phyloP scores from a whole-genome alignment of 2,888 invertebrate genomes.

The Euproctis similis region DNA sequence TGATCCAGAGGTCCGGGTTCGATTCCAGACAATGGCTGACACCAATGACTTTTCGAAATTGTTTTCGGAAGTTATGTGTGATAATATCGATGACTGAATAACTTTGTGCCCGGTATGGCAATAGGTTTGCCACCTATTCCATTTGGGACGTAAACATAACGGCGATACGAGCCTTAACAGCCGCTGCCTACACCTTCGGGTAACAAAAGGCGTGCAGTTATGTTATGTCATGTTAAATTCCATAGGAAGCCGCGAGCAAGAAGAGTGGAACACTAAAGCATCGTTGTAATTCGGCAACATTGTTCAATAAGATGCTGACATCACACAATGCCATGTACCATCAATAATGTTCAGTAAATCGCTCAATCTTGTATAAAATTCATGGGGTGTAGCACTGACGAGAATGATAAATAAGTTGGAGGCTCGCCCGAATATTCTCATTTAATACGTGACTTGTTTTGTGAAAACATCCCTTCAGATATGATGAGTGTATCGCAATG shows the following conservation, averaged over 20 bases:
- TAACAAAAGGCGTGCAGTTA: no score
- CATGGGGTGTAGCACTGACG: slow-evolving; percentile 70
- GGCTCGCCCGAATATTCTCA: slow-evolving; percentile 74
- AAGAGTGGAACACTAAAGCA: slow-evolving; percentile 19
- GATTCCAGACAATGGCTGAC: no score
- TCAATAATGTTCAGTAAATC: slow-evolving; percentile 73
- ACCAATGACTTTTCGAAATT: no score
- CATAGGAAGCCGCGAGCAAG: slow-evolving; percentile 5
- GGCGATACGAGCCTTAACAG: no score
- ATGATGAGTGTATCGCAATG: slow-evolving; percentile 62
- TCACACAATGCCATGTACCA: slow-evolving; percentile 69
- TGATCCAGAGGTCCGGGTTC: no score
- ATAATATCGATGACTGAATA: no score
- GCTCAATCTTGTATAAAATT: slow-evolving; percentile 76
- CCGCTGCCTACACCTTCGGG: no score
- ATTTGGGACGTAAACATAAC: no score
- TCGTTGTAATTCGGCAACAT: slow-evolving; percentile 27
- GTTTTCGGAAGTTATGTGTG: no score
- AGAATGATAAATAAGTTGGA: slow-evolving; percentile 74
- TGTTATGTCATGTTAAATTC: no score
- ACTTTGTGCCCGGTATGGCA: no score
- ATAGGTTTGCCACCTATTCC: no score
- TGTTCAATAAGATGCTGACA: slow-evolving; percentile 60
- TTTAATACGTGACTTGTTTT: slow-evolving; percentile 75
- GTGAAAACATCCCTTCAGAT: slow-evolving; percentile 57